Conservation (phyloP, 2,797 vertebrate genomes). For the Pipistrellus pygmaeus region DNA sequence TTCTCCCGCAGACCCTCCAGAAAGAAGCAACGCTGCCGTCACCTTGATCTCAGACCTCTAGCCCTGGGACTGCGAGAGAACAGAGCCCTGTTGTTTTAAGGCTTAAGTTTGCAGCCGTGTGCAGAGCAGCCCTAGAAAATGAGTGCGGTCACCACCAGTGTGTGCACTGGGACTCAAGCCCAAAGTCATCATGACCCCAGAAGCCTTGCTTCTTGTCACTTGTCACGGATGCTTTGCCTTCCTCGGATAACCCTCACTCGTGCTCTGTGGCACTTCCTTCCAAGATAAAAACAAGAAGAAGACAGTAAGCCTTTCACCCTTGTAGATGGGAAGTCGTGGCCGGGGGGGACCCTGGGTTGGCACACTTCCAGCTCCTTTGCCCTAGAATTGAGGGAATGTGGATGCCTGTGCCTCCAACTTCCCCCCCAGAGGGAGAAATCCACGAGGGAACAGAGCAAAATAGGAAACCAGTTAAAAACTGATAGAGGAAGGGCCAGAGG, state of each 20-base stretch:
- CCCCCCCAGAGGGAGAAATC: neutral
- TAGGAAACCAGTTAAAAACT: neutral
- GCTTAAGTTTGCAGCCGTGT: neutral
- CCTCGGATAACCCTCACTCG: neutral
- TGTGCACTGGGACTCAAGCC: neutral
- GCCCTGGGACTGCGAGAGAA: neutral
- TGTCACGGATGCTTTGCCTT: neutral
- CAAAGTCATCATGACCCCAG: neutral
- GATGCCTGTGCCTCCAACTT: neutral
- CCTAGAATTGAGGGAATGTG: neutral
- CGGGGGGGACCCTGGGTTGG: neutral
- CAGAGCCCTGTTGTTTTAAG: neutral
- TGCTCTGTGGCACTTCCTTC: neutral
- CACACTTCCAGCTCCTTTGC: neutral
- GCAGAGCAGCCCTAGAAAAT: neutral
- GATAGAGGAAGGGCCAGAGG: neutral
- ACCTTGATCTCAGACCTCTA: neutral
- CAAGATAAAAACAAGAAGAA: neutral
- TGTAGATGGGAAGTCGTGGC: rapidly evolving
- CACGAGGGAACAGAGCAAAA: neutral
- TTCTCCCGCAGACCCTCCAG: neutral
- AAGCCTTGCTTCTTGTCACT: neutral
- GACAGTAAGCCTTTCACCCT: neutral
- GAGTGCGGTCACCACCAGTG: rapidly evolving
- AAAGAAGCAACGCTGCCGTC: neutral